Evolutionary conservation across 2,888 invertebrate species (phyloP).

Genomic region (Platycheirus albimanus): DNA sequence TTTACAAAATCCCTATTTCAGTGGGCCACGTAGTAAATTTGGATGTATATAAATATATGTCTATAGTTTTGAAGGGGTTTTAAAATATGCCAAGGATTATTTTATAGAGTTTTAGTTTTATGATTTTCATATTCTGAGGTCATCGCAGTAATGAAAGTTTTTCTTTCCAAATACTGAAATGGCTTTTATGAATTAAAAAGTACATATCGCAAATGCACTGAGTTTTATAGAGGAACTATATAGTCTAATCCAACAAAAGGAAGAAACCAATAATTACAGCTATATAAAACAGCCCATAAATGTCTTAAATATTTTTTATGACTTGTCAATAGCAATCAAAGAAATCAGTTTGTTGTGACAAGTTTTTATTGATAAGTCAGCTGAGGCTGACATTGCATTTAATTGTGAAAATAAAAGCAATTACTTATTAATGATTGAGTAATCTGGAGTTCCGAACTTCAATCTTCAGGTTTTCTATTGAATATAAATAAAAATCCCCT

Average conservation of each 20-base stretch:
- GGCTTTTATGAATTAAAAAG: conserved; percentile 1
- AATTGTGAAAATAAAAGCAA: too few species aligned
- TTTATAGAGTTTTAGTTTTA: background rate
- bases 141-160: conserved; percentile 3
- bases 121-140: background rate
- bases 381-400: too few species aligned
- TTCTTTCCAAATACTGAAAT: conserved; percentile 1
- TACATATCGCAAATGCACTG: background rate
- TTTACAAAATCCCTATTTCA: conserved; percentile 8
- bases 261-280: background rate
- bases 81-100: conserved; percentile 46
- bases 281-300: background rate
- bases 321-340: background rate
- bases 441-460: too few species aligned
- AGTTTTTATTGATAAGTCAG: background rate
- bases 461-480: too few species aligned
- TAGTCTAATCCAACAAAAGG: background rate
- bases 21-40: conserved; percentile 28
- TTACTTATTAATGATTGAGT: too few species aligned
- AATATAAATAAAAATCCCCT: too few species aligned
- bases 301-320: background rate
- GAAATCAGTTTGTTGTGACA: background rate
- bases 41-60: conserved; percentile 17
- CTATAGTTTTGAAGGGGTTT: conserved; percentile 16
- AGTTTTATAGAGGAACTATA: background rate